A percentile compares a stretch with the other conserved stretches of the same genome.
Evolutionary conservation across 1,140 invertebrate genomes (phyloP).

Genomic region (Drosophila cardini): DNA sequence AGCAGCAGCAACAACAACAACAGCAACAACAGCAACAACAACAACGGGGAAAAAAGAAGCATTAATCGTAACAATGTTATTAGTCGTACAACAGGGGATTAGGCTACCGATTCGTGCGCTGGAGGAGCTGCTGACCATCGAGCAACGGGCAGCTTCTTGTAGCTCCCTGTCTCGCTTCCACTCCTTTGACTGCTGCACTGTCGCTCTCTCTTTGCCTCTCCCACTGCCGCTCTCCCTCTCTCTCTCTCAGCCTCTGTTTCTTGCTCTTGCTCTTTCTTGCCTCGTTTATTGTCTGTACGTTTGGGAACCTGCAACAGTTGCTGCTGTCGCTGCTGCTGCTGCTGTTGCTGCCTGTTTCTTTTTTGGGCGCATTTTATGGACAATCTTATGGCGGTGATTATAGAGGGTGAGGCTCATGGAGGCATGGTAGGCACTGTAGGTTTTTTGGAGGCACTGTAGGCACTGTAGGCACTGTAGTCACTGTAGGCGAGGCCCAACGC

Average conservation of each 20-base stretch:
- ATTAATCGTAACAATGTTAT: constrained; percentile 85
- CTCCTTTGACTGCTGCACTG: no score
- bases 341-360: constrained; percentile 10
- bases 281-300: constrained; percentile 43
- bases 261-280: background rate
- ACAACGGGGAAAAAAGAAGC: constrained; percentile 60
- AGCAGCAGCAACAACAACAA: constrained; percentile 16
- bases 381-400: constrained; percentile 57
- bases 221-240: background rate
- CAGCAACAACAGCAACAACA: constrained; percentile 12
- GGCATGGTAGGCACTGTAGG: constrained; percentile 12
- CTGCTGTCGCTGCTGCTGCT: constrained; percentile 19
- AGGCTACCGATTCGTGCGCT: constrained; percentile 81
- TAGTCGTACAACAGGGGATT: constrained; percentile 84
- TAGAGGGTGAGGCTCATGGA: constrained; percentile 45
- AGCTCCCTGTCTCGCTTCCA: background rate
- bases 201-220: background rate
- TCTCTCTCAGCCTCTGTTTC: background rate
- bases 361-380: constrained; percentile 54
- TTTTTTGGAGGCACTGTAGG: background rate
- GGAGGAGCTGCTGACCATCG: constrained; percentile 44
- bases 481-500: constrained; percentile 35
- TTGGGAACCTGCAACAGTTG: constrained; percentile 51
- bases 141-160: constrained; percentile 11
- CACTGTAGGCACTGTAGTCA: background rate